phyloP scores from a whole-genome alignment of 1,140 invertebrate species.

The Heliothis virescens region DNA sequence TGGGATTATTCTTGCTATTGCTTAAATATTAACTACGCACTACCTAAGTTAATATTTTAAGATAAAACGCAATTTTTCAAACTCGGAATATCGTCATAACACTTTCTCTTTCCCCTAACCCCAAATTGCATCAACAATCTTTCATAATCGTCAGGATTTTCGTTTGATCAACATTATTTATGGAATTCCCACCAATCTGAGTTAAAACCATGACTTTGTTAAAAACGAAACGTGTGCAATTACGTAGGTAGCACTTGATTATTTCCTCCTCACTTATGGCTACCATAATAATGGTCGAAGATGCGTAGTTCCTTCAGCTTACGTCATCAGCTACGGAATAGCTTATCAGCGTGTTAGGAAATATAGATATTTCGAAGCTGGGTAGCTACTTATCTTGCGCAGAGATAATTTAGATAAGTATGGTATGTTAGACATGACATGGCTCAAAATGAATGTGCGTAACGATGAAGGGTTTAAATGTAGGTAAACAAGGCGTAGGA shows the following conservation, averaged over 20 bases:
- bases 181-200: no score
- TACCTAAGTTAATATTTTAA: no score
- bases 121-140: no score
- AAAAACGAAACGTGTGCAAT: neutral
- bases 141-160: no score
- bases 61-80: no score
- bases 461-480: no score
- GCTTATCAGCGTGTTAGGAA: conserved; percentile 4
- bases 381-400: conserved; percentile 18
- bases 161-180: no score
- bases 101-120: no score
- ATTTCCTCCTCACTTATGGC: conserved; percentile 18
- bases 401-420: conserved; percentile 30
- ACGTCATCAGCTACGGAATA: conserved; percentile 1
- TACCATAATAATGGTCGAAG: neutral
- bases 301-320: conserved; percentile 2
- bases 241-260: conserved; percentile 7
- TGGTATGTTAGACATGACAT: conserved; percentile 17
- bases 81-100: no score
- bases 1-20: neutral
- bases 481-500: no score
- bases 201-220: conserved; percentile 12
- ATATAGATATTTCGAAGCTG: conserved; percentile 14
- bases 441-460: neutral
- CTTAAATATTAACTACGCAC: no score